These are phyloP conservation scores for Myotis yumanensis DNA, from an alignment of 2,113 vertebrate genomes.

Conservation along the genomic window DNA sequence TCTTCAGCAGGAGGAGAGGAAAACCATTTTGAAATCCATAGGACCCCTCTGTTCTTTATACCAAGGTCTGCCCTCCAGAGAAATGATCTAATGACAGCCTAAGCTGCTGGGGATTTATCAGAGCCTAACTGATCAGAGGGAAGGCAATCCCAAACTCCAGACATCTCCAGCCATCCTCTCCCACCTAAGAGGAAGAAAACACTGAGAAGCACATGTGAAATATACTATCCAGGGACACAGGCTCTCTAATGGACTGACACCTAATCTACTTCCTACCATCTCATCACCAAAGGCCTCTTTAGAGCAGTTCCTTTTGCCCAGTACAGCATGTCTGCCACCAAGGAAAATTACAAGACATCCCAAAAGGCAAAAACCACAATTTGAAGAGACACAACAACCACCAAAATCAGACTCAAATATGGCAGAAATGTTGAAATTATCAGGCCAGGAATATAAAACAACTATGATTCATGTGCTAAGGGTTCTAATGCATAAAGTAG, in stretches of 20 bases:
- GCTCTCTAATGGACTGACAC: neutral
- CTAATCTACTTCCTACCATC: neutral
- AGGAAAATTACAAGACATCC: neutral
- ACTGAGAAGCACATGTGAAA: neutral
- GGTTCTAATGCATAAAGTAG: neutral
- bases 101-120: neutral
- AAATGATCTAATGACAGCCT: neutral
- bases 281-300: neutral
- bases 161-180: neutral
- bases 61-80: neutral
- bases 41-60: neutral
- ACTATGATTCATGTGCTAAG: neutral
- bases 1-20: neutral
- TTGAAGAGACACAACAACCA: neutral
- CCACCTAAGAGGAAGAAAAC: neutral
- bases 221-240: neutral
- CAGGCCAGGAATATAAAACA: constrained; percentile 1
- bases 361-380: neutral
- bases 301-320: neutral
- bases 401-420: neutral
- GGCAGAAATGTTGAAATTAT: neutral
- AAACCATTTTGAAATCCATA: neutral
- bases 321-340: neutral
- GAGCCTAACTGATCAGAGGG: neutral
- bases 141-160: neutral